Percentiles rank a stretch among this genome's conserved stretches.
Conservation (phyloP, 2,797 vertebrate genomes). For the Enteromius paludinosus region DNA sequence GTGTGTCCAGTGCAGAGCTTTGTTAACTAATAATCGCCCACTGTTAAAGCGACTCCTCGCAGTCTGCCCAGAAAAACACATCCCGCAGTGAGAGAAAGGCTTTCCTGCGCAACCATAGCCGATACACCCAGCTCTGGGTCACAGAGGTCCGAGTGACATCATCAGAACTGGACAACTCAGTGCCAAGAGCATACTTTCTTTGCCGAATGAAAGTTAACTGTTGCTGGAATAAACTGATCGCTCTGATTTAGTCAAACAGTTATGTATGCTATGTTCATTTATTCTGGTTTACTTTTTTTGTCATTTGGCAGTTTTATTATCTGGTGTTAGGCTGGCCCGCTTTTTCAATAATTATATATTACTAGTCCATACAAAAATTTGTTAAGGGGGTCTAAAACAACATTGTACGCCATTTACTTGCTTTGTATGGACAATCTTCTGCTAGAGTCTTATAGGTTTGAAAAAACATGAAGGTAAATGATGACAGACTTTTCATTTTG, state of each 20-base stretch:
- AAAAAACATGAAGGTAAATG: not conserved
- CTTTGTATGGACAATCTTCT: not conserved
- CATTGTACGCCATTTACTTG: not conserved
- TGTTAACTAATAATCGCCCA: conserved; percentile 65
- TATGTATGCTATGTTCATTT: not conserved
- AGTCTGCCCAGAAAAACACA: conserved; percentile 70
- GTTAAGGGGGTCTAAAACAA: not conserved
- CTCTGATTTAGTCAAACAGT: not conserved
- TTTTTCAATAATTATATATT: not conserved
- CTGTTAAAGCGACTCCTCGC: conserved; percentile 66
- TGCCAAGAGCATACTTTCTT: conserved; percentile 22
- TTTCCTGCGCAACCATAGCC: conserved; percentile 43
- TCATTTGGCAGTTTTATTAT: not conserved
- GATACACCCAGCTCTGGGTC: conserved; percentile 35
- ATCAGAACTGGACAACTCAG: conserved; percentile 44
- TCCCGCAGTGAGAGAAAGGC: conserved; percentile 35
- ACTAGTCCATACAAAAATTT: not conserved
- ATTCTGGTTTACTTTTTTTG: not conserved
- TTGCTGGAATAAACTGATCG: not conserved
- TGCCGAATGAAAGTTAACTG: conserved; percentile 3
- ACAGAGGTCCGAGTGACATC: conserved; percentile 58
- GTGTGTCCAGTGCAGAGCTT: conserved; percentile 32
- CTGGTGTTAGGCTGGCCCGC: not conserved
- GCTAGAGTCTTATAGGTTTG: not conserved
- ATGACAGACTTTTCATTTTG: not conserved